These are phyloP conservation scores for Ectemnius continuus DNA, from an alignment of 2,888 invertebrate species.

Conservation along the genomic window DNA sequence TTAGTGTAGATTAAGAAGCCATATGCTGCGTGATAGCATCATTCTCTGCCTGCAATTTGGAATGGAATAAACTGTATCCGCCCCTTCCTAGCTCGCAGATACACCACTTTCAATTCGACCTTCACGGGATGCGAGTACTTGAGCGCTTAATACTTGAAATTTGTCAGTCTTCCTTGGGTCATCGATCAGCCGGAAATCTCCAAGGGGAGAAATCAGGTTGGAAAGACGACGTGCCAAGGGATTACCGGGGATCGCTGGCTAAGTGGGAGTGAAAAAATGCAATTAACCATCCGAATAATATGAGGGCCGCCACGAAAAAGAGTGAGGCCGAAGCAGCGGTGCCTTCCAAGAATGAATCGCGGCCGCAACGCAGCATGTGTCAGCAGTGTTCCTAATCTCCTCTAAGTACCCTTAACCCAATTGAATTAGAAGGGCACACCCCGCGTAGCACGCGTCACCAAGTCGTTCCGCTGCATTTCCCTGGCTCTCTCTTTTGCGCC, in stretches of 20 bases:
- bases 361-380: conserved; percentile 64
- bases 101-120: too few relatives aligned
- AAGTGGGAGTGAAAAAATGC: too few relatives aligned
- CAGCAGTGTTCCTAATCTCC: conserved; percentile 75
- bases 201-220: too few relatives aligned
- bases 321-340: conserved; percentile 7
- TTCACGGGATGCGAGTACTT: too few relatives aligned
- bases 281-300: background rate
- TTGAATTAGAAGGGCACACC: conserved; percentile 70
- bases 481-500: conserved; percentile 24
- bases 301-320: background rate
- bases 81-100: too few relatives aligned
- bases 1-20: conserved; percentile 45
- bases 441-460: conserved; percentile 51
- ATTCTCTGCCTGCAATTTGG: conserved; percentile 13
- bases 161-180: too few relatives aligned
- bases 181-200: too few relatives aligned
- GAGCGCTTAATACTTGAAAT: too few relatives aligned
- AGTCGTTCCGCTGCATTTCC: conserved; percentile 45
- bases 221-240: too few relatives aligned
- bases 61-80: too few relatives aligned
- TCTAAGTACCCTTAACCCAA: conserved; percentile 75
- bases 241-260: too few relatives aligned
- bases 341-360: conserved; percentile 33
- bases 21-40: conserved; percentile 27